Evolutionary conservation across 2,113 vertebrate species (phyloP), one percentile per base, ranked within the genome.

Genomic region (Solea solea): DNA sequence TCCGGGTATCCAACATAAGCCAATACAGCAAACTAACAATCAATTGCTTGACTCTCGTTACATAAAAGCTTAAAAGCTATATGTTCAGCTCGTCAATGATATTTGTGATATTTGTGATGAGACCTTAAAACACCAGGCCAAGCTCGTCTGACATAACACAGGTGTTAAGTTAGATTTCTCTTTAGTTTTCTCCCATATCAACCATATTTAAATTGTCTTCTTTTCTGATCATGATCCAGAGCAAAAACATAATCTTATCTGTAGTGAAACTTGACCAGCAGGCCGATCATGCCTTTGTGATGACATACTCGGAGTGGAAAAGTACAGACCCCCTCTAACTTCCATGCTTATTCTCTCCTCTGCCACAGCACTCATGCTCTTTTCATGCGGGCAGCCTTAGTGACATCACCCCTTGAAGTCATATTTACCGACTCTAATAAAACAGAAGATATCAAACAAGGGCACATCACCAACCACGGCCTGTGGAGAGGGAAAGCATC

Each of bases 241-340:
- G 50, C 15, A 42, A 66, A 71, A 79, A 15, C 59, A 59, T 14
- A 54, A 64, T 83, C 83, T 89, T 90, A 89, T 90, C 89, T 76
- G 80, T 4, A 52, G 72, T 83, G 86, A 88, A 89, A 89, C 80
- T 69, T 77, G 78, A 86, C 74, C 82, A 73, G 63, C 69, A 62
- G 74, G 80, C 83, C 73, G 21, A 86, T 88, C 83, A 83, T 91
- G 72, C 88, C 83, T 90, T 76, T 80, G 82, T 53, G 85, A 86
- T 90, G 88, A 91, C 89, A 90, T 72, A 69, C 44, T 64, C 75
- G 44, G 27, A 85, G 85, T 89, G 89, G 89, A 90, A 92, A 92
- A 90, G 79, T 88, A 90, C 90, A 89, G 82, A 82, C 76, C 82
- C 86, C 81, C 73, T 75, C 74, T 53, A 82, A 80, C 87, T 78